Conservation (phyloP, 2,797 vertebrate genomes). For the Hybognathus amarus region DNA sequence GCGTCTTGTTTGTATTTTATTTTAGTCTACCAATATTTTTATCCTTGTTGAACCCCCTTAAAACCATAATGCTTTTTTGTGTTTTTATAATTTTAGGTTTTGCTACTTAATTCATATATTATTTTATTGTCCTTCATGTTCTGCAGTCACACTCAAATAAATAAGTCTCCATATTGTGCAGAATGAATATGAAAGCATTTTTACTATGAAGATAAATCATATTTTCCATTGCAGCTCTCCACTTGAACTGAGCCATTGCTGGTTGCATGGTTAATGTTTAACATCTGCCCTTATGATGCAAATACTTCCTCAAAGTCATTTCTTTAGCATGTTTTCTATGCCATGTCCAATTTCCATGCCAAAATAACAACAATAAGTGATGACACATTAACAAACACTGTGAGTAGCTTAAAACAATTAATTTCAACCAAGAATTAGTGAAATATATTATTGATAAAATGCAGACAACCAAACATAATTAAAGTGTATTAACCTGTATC, state of each 20-base stretch:
- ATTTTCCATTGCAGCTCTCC: background rate
- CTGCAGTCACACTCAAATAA: background rate
- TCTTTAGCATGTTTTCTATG: background rate
- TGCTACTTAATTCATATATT: background rate
- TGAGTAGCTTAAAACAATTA: background rate
- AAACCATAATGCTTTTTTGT: background rate
- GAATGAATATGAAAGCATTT: background rate
- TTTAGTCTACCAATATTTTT: background rate
- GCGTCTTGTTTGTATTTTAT: too few relatives aligned
- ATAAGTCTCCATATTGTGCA: background rate
- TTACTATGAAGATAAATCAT: background rate
- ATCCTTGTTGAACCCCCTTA: background rate
- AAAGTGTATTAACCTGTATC: conserved; percentile 23
- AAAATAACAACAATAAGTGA: background rate
- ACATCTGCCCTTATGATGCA: conserved; percentile 24
- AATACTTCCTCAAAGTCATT: conserved; percentile 33
- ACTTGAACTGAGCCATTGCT: background rate
- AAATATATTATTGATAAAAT: background rate
- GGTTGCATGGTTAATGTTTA: conserved; percentile 55
- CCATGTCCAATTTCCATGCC: background rate
- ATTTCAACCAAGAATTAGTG: background rate
- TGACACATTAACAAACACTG: background rate
- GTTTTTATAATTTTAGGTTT: background rate
- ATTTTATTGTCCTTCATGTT: background rate
- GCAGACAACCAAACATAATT: background rate